Percentiles rank a stretch among this genome's conserved stretches.
Evolutionary conservation across 2,113 vertebrate species (phyloP).

Genomic region (Ciconia maguari): DNA sequence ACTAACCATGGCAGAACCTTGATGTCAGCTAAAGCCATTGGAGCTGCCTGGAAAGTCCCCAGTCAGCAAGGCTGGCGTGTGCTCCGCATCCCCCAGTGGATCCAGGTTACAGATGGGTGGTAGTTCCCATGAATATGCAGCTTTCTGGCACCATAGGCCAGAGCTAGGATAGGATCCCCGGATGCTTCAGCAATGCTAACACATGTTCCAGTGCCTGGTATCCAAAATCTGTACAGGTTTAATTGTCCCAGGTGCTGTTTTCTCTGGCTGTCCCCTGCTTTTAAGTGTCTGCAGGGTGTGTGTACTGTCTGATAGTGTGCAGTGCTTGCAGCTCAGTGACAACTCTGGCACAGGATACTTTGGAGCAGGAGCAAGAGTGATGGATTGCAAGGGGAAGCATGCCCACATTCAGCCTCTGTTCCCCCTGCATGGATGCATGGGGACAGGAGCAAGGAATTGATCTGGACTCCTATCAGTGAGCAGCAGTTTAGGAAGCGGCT

Average conservation of each 20-base stretch:
- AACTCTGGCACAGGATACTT: background rate
- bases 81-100: fast-evolving
- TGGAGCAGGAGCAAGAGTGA: background rate
- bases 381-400: fast-evolving
- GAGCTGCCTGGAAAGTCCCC: background rate
- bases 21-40: background rate
- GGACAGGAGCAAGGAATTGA: background rate
- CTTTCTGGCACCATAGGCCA: background rate
- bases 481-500: background rate
- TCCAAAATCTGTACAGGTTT: background rate
- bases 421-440: fast-evolving
- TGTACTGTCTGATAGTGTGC: background rate
- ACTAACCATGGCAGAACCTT: background rate
- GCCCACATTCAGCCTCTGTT: background rate
- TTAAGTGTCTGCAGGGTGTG: background rate
- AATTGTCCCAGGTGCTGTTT: background rate
- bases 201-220: fast-evolving
- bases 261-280: background rate
- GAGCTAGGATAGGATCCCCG: background rate
- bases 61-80: fast-evolving
- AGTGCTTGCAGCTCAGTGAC: background rate
- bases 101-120: background rate
- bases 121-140: background rate
- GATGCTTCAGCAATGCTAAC: background rate
- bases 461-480: background rate